Evolutionary conservation across 2,797 vertebrate genomes (phyloP), one percentile per base, ranked within the genome.

Genomic region (Atherinosoma microstoma): DNA sequence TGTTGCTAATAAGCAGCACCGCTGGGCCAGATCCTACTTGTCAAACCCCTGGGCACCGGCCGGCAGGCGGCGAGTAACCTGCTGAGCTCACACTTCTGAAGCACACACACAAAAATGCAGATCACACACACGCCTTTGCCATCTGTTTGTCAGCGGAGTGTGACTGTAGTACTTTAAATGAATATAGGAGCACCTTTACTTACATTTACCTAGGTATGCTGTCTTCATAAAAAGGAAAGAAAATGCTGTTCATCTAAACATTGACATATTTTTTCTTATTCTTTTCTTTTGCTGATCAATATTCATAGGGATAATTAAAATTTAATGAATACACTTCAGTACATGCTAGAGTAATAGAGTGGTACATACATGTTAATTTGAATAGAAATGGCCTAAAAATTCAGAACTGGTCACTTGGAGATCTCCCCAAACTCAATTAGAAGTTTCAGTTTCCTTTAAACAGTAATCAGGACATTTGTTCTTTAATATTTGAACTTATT

Each of bases 1-100:
- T 89, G 83, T 80, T 86, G 76, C 85, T 92, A 90, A 91, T 91
- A 92, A 90, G 90, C 83, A 87, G 84, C 88, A 78, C 84, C 75
- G 75, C 70, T 81, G 87, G 87, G 83, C 86, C 76, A 79, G 64
- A 90, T 91, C 86, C 86, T 84, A 91, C 92, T 93, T 91, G 90
- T 92, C 87, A 91, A 89, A 87, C 85, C 89, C 87, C 60, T 27
- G 76, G 87, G 89, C 53, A 57, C 76, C 8, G 24, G 30, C n/a
- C 4, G 42, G 73, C 70, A 91, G 83, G 88, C 73, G 22, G 74
- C 56, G 64, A 82, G 72, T 42, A 82, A 87, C 87, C 87, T 91
- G 92, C 92, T 92, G 91, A 91, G 87, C 85, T 71, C 76, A 86
- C 88, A 86, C 49, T 88, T 83, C 74, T 73, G 53, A 65, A 78